Evolutionary conservation across 2,888 invertebrate genomes (phyloP), one percentile per base, ranked within the genome.

Genomic region (Folsomia manolachei): DNA sequence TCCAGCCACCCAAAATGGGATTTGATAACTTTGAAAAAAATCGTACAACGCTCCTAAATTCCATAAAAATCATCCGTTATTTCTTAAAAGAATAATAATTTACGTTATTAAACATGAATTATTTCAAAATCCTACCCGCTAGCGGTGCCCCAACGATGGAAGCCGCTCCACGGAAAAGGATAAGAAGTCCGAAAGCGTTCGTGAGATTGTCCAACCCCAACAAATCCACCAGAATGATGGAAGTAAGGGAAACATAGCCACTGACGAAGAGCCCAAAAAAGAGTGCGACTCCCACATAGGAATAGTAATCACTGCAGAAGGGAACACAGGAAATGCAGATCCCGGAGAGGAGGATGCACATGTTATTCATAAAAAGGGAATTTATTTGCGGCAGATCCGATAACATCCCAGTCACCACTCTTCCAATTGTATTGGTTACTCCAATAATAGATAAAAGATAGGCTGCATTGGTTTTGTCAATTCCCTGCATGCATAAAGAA

Each of bases 241-340:
- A 98, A 60, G 98, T 98, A 73, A 99, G 87, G 11, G 97, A 97
- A 82, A 99, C 97, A 86, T 95, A 98, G 75, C 97, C 86, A 92
- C 93, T 94, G 80, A 95, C 91, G 82, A 95, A 94, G 79, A 97
- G 87, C 75, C 97, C 97, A 83, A 97, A 97, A 82, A 93, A 91
- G 78, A 94, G 87, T 52, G 95, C 89, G 85, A 94, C 91, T 1
- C 89, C 86, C 66, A 95, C 89, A 82, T 93, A 93, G 69, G 91
- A 86, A 9, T 87, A 86, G 82, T 93, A 96, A 75, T 86, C 85
- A 21, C 66, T 53, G 84, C 95, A 95, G 83, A 96, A 89, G 0
- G 97, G 97, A 51, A 91, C 93, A 71, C 91, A 82, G 7, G 91
- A 89, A 11, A 96, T 94, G 18, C 91, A 88, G 80, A 96, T 84